A percentile compares a stretch with the other conserved stretches of the same genome.
phyloP scores from a whole-genome alignment of 2,113 vertebrate genomes.

The Dicrurus megarhynchus region DNA sequence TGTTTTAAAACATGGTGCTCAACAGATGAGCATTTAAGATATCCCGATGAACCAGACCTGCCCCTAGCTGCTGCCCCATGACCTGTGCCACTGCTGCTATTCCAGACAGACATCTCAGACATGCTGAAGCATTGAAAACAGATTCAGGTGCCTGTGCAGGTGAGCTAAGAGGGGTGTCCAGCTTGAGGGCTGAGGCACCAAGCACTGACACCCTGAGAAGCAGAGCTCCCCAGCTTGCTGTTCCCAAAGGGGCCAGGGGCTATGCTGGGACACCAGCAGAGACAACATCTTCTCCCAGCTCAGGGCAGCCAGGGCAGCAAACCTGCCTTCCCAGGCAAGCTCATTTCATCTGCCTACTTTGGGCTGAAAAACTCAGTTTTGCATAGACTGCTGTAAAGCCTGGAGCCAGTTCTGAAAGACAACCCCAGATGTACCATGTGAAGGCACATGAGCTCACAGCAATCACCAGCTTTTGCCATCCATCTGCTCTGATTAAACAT shows the following conservation, averaged over 20 bases:
- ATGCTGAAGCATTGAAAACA: neutral
- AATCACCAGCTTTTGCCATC: conserved; percentile 5
- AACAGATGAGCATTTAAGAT: neutral
- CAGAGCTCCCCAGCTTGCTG: neutral
- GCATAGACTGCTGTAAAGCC: neutral
- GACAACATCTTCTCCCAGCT: neutral
- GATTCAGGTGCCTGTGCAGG: neutral
- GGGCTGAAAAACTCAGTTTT: neutral
- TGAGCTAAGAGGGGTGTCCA: neutral
- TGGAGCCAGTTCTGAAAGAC: neutral
- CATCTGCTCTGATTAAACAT: conserved; percentile 21
- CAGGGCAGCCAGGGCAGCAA: neutral
- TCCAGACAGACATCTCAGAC: neutral
- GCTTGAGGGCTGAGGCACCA: neutral
- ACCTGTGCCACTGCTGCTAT: neutral
- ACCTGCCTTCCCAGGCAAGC: neutral
- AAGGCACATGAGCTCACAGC: neutral
- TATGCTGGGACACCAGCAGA: neutral
- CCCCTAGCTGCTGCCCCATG: neutral
- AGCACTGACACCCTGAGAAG: neutral
- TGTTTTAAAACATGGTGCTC: neutral
- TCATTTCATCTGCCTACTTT: neutral
- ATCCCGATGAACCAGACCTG: neutral
- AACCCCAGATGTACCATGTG: neutral
- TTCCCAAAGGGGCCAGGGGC: neutral